These are phyloP conservation scores for Caenorhabditis briggsae DNA, from an alignment of 1,140 invertebrate species.

Conservation along the genomic window DNA sequence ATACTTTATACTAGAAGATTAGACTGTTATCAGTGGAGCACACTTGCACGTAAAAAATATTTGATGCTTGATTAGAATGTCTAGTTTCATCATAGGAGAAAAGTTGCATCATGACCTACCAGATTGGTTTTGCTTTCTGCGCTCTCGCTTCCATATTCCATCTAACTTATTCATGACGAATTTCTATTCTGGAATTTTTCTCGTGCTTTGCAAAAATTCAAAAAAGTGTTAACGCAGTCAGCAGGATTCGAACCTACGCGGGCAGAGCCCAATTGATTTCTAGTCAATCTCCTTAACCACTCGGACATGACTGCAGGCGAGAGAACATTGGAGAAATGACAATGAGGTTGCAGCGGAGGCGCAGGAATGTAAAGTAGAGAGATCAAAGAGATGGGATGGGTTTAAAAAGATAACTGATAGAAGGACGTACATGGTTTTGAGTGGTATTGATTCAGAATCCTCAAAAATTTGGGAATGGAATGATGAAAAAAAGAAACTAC, in stretches of 20 bases:
- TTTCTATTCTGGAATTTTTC: too few species aligned
- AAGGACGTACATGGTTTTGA: too few species aligned
- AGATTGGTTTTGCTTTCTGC: too few species aligned
- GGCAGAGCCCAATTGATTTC: conserved; percentile 69
- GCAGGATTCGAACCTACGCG: conserved; percentile 69
- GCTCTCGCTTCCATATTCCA: too few species aligned
- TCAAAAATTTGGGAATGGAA: too few species aligned
- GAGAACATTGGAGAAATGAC: background rate
- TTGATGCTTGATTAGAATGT: background rate
- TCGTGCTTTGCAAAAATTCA: too few species aligned
- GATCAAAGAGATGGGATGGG: background rate
- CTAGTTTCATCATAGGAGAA: background rate
- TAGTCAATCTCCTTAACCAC: conserved; percentile 67
- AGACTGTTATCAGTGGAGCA: background rate
- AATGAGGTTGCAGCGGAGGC: too few species aligned
- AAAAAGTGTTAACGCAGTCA: conserved; percentile 48
- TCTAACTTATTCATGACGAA: too few species aligned
- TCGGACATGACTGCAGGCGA: conserved; percentile 60
- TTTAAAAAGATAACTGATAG: background rate
- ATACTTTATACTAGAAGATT: background rate
- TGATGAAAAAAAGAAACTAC: background rate
- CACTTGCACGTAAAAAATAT: background rate
- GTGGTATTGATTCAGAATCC: too few species aligned
- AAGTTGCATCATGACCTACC: too few species aligned
- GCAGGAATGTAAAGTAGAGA: too few species aligned